A percentile compares a stretch with the other conserved stretches of the same genome.
phyloP scores from a whole-genome alignment of 1,140 invertebrate species.

The Trichoplusia ni region DNA sequence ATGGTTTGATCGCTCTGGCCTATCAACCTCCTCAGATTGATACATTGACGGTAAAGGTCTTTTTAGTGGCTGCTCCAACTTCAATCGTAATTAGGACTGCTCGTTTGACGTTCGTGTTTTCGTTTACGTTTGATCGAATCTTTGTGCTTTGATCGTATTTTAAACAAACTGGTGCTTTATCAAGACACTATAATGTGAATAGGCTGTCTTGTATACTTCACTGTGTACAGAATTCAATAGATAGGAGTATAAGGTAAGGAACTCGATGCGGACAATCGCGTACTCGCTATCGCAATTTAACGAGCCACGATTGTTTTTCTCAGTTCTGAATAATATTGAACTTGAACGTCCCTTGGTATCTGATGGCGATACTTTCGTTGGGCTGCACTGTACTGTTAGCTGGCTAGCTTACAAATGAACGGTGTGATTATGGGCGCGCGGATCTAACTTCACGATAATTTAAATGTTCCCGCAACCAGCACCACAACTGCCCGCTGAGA shows the following conservation, averaged over 20 bases:
- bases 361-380: slow-evolving; percentile 74
- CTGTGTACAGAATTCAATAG: slow-evolving; percentile 37
- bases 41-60: slow-evolving; percentile 71
- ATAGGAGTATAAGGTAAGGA: slow-evolving; percentile 49
- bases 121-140: slow-evolving; percentile 39
- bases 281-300: slow-evolving; percentile 73
- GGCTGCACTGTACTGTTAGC: slow-evolving; percentile 65
- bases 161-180: background rate
- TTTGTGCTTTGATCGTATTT: background rate
- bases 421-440: slow-evolving; percentile 68
- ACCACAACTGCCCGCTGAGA: slow-evolving; percentile 50
- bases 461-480: slow-evolving; percentile 71
- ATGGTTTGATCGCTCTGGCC: slow-evolving; percentile 60
- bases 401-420: slow-evolving; percentile 73
- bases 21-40: slow-evolving; percentile 67
- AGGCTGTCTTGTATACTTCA: slow-evolving; percentile 21
- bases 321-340: slow-evolving; percentile 79
- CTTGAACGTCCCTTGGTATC: slow-evolving; percentile 65
- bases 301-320: slow-evolving; percentile 80
- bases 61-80: slow-evolving; percentile 50
- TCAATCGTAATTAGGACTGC: slow-evolving; percentile 59
- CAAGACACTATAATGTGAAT: slow-evolving; percentile 8
- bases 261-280: slow-evolving; percentile 66
- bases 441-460: slow-evolving; percentile 75
- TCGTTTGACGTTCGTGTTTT: slow-evolving; percentile 31